phyloP scores from a whole-genome alignment of 2,113 vertebrate species.

The Ibidorhyncha struthersii region DNA sequence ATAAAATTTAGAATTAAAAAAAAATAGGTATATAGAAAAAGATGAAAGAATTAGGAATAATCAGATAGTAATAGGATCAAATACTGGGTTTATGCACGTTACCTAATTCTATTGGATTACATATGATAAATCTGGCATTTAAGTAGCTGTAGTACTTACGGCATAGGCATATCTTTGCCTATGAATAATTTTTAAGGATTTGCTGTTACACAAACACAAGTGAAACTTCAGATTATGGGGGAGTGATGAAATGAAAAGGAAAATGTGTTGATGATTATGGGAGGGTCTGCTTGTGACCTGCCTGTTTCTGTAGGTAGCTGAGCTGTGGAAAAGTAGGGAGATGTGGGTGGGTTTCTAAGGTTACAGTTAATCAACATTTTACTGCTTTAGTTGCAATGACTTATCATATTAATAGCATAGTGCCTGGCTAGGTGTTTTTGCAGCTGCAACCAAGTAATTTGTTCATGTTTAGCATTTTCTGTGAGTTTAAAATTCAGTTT shows the following conservation, averaged over 20 bases:
- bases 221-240: background rate
- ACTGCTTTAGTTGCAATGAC: background rate
- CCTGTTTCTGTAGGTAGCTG: background rate
- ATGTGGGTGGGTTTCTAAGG: constrained; percentile 33
- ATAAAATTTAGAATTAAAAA: background rate
- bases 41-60: constrained; percentile 1
- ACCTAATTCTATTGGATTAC: background rate
- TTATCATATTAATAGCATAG: background rate
- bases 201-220: background rate
- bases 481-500: background rate
- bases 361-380: constrained; percentile 1
- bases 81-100: background rate
- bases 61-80: background rate
- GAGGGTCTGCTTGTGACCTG: background rate
- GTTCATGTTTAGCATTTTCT: background rate
- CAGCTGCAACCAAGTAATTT: background rate
- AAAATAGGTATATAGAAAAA: background rate
- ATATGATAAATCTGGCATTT: background rate
- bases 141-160: background rate
- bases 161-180: background rate
- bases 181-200: background rate
- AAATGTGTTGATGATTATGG: background rate
- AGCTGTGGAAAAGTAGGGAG: background rate
- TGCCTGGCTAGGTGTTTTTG: background rate
- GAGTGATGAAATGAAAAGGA: constrained; percentile 13